Conservation (phyloP, 2,888 invertebrate species). For the Parasteatoda lunata region DNA sequence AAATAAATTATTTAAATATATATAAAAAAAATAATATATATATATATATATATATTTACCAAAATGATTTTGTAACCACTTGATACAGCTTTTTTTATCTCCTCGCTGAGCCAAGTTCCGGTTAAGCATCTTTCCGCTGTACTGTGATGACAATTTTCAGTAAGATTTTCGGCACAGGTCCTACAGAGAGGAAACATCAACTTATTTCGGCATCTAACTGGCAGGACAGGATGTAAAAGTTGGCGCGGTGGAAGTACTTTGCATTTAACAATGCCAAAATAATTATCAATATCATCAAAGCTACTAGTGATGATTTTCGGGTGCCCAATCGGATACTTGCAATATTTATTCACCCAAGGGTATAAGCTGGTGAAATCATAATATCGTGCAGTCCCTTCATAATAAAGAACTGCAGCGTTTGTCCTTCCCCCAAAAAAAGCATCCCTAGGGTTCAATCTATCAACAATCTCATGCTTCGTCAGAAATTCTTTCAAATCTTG, state of each 20-base stretch:
- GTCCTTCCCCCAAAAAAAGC: constrained; percentile 14
- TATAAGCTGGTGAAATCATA: constrained; percentile 71
- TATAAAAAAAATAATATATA: too few relatives aligned
- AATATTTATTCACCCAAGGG: constrained; percentile 55
- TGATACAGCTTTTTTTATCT: constrained; percentile 71
- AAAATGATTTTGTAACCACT: constrained; percentile 69
- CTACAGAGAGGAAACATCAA: constrained; percentile 6
- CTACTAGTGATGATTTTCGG: constrained; percentile 69
- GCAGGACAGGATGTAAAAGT: neutral
- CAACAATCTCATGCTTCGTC: neutral
- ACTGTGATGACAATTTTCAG: neutral
- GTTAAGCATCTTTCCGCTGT: neutral
- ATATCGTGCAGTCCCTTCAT: constrained; percentile 69
- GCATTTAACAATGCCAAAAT: constrained; percentile 15
- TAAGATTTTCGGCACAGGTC: neutral
- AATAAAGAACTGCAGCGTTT: constrained; percentile 60
- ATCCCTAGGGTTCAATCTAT: constrained; percentile 5
- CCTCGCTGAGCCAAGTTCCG: constrained; percentile 58
- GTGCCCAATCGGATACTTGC: constrained; percentile 71
- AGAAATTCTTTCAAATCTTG: constrained; percentile 13
- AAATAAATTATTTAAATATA: too few relatives aligned
- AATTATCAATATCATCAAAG: constrained; percentile 70
- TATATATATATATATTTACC: constrained; percentile 66
- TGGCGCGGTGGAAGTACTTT: constrained; percentile 4
- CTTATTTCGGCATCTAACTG: neutral